Evolutionary conservation across 37 sponge, comb jelly and placozoan genomes (phyloP).

Genomic region (Hexactinellida sp.): DNA sequence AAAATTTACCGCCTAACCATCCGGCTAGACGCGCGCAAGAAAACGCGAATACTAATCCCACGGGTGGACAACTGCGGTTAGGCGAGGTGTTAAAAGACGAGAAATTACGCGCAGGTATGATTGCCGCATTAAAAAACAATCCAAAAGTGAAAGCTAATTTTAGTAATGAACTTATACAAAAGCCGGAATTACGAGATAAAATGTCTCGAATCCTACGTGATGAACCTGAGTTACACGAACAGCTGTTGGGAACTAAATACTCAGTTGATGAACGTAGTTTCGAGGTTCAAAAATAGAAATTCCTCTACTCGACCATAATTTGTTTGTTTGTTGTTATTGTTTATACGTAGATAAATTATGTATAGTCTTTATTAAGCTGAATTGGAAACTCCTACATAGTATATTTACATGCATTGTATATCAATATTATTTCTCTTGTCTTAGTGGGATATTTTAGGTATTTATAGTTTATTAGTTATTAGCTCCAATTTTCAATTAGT

Average conservation of each 20-base stretch:
- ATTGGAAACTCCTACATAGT: no score
- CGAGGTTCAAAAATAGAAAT: background rate
- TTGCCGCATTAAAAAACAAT: background rate
- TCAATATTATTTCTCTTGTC: no score
- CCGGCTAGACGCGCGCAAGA: background rate
- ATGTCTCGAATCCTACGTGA: background rate
- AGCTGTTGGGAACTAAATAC: background rate
- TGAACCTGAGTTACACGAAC: background rate
- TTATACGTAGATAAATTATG: no score
- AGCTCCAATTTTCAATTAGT: no score
- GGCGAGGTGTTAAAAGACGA: background rate
- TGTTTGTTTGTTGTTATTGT: no score
- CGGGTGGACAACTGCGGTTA: background rate
- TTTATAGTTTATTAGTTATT: no score
- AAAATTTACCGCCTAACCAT: background rate
- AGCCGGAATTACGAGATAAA: background rate
- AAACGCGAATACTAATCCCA: background rate
- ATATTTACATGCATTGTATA: no score
- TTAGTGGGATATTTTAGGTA: no score
- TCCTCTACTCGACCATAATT: no score
- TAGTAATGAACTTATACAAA: constrained; percentile 3
- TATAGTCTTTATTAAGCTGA: no score
- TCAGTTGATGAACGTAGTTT: constrained; percentile 4
- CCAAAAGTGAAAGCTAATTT: constrained; percentile 7
- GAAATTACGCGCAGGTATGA: background rate